Conservation (phyloP, 1,140 invertebrate species). For the Drosophila sulfurigaster region DNA sequence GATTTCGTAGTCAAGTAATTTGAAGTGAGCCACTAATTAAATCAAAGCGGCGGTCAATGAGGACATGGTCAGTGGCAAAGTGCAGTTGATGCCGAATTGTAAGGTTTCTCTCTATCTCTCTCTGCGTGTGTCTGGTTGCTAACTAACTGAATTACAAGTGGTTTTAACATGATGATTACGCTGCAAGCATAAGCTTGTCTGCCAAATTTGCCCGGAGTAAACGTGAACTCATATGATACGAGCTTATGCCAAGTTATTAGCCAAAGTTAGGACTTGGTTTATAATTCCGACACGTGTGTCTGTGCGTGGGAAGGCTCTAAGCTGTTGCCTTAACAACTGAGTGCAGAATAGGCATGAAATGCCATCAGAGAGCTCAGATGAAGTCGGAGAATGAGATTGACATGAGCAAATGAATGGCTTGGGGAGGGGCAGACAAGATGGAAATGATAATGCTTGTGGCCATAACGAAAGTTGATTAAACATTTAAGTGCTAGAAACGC, state of each 20-base stretch:
- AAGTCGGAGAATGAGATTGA: background rate
- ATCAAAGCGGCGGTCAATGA: conserved; percentile 52
- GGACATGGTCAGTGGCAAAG: background rate
- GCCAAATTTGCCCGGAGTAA: conserved; percentile 8
- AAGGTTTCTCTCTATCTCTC: no score
- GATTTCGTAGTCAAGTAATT: conserved; percentile 14
- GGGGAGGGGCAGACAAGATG: background rate
- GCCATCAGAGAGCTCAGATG: background rate
- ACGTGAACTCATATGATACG: background rate
- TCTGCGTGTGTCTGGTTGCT: conserved; percentile 18
- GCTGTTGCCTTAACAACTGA: conserved; percentile 23
- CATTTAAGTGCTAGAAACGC: conserved; percentile 31
- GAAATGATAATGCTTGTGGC: conserved; percentile 18
- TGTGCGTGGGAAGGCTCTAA: conserved; percentile 7
- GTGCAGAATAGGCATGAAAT: conserved; percentile 5
- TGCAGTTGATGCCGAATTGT: conserved; percentile 39
- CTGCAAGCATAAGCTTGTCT: conserved; percentile 8
- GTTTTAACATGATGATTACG: conserved; percentile 21
- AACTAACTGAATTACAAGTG: conserved; percentile 20
- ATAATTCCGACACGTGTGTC: conserved; percentile 19
- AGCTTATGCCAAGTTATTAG: conserved; percentile 23
- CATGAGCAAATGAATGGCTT: background rate
- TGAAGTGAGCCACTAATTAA: conserved; percentile 56
- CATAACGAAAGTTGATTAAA: conserved; percentile 35
- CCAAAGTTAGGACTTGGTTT: conserved; percentile 7